These are phyloP conservation scores for Rhopalosiphum padi DNA, from an alignment of 1,140 invertebrate species.

Conservation along the genomic window DNA sequence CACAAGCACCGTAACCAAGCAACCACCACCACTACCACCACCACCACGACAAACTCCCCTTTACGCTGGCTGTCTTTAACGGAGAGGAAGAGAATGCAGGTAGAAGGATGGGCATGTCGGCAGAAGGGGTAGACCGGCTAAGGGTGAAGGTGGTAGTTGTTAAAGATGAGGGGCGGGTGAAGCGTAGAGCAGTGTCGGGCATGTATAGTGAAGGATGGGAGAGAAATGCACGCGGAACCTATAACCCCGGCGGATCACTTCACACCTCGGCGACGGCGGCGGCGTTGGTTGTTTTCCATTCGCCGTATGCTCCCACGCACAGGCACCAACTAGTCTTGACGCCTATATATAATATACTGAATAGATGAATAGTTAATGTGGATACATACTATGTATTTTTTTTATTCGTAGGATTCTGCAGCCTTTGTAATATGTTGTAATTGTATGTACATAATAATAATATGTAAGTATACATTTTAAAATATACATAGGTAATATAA, in stretches of 20 bases:
- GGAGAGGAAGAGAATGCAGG: not conserved
- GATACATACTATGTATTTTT: not conserved
- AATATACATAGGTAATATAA: not conserved
- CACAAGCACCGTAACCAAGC: conserved; percentile 37
- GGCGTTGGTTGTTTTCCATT: conserved; percentile 6
- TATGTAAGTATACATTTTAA: not conserved
- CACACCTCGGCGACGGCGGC: conserved; percentile 32
- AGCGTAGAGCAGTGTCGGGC: not conserved
- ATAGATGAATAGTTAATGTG: not conserved
- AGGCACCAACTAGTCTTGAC: not conserved
- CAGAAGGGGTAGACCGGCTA: not conserved
- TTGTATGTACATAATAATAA: not conserved
- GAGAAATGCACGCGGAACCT: not conserved
- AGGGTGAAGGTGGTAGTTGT: not conserved
- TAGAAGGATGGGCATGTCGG: not conserved
- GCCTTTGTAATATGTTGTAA: not conserved
- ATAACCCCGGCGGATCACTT: conserved; percentile 48
- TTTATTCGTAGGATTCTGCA: not conserved
- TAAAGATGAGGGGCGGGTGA: not conserved
- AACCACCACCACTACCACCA: not conserved
- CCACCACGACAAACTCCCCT: not conserved
- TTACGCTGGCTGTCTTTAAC: not conserved
- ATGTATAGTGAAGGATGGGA: not conserved
- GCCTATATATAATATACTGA: not conserved
- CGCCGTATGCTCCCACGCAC: not conserved